phyloP scores from a whole-genome alignment of 2,888 invertebrate species.

The Acanthococcus lagerstroemiae region DNA sequence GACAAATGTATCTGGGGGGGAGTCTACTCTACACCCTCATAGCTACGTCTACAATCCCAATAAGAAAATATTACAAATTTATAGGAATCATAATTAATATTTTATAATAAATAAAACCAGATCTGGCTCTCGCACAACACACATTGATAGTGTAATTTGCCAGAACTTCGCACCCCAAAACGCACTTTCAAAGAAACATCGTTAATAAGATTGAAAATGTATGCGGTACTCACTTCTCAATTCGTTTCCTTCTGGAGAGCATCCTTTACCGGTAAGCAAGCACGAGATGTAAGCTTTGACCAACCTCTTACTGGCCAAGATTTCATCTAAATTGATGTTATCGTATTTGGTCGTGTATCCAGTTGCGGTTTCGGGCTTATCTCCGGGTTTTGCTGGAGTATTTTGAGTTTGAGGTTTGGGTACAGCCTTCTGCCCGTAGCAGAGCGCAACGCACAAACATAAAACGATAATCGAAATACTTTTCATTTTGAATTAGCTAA shows the following conservation, averaged over 20 bases:
- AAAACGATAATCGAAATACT: neutral
- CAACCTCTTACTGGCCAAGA: constrained; percentile 57
- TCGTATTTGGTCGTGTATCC: constrained; percentile 52
- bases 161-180: neutral
- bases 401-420: neutral
- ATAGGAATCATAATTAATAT: too few relatives aligned
- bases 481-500: neutral
- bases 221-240: constrained; percentile 63
- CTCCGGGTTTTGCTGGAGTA: too few relatives aligned
- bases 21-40: too few relatives aligned
- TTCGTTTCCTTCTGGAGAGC: constrained; percentile 61
- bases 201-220: too few relatives aligned
- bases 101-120: too few relatives aligned
- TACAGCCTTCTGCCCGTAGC: neutral
- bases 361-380: too few relatives aligned
- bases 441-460: neutral
- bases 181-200: neutral
- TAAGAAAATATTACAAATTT: too few relatives aligned
- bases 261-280: constrained; percentile 55
- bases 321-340: constrained; percentile 57
- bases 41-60: too few relatives aligned
- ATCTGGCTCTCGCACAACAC: too few relatives aligned
- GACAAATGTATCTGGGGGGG: too few relatives aligned
- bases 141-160: too few relatives aligned
- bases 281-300: constrained; percentile 62